Evolutionary conservation across 37 sponge, comb jelly and placozoan species (phyloP), one percentile per base, ranked within the genome.

Genomic region (Corticium candelabrum): DNA sequence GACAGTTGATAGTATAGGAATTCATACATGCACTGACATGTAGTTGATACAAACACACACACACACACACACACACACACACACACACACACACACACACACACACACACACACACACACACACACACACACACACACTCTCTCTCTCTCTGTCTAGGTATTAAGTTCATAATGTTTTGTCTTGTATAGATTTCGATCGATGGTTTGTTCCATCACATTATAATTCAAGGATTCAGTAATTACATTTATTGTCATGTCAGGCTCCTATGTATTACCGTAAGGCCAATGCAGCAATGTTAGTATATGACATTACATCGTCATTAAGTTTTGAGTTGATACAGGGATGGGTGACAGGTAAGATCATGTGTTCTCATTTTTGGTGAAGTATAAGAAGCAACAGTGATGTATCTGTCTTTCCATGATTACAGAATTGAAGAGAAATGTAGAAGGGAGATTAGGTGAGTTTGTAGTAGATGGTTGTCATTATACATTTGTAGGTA

Each of bases 191-290:
- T 89, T 89, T 38, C 84, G 87, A 1, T 89, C 90, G 1, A 89
- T 89, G 90, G 85, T 82, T 30, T 79, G 84, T 67, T 11, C 36
- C 29, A 33, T 40, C 30, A 1, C 35, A 15, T 3, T 3, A 67
- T 2, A 39, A 37, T 27, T 39, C 1, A 30, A 76, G 74, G 1
- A 37, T 41, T 73, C 71, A 5, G 21, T 3, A 73, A 76, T n/a
- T n/a, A n/a, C n/a, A n/a, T n/a, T n/a, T n/a, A n/a, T n/a, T n/a
- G n/a, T n/a, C n/a, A n/a, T n/a, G n/a, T n/a, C n/a, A 89, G 89
- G 90, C 94, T 0, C 94, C 94, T 2, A 81, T 93, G 90, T 93
- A 93, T 78, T 93, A 93, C 50, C 76, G 93, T 3, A 76, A 84
- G n/a, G 89, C 90, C 31, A 89, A 93, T 34, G 94, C 94, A 41